These are phyloP conservation scores for Cuniculus paca DNA, from an alignment of 2,797 vertebrate genomes.

Conservation along the genomic window DNA sequence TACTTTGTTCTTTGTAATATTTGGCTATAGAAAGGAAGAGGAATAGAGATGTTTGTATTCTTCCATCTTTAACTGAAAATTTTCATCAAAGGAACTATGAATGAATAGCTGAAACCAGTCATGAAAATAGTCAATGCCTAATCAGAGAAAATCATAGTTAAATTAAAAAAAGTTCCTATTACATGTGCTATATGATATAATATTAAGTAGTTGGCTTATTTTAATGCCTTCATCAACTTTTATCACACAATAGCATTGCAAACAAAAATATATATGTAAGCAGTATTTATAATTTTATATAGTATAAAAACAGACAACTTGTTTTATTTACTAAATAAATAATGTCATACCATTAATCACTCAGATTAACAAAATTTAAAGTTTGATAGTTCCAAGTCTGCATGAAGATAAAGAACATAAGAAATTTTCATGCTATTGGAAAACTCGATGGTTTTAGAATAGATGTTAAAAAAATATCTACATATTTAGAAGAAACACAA, in stretches of 20 bases:
- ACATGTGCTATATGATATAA: not conserved
- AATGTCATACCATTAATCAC: not conserved
- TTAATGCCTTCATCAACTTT: not conserved
- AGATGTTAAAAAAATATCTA: not conserved
- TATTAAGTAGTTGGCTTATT: not conserved
- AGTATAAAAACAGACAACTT: not conserved
- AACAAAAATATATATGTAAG: not conserved
- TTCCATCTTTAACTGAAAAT: not conserved
- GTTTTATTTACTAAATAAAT: not conserved
- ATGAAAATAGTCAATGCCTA: not conserved
- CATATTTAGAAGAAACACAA: not conserved
- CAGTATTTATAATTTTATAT: not conserved
- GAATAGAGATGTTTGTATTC: not conserved
- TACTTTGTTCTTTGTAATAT: not conserved
- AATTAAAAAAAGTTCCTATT: not conserved
- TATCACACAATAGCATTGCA: not conserved
- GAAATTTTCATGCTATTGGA: not conserved
- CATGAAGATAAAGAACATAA: not conserved
- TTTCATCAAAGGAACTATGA: not conserved
- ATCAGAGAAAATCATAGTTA: not conserved
- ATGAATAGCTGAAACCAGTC: not conserved
- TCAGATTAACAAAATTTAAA: not conserved
- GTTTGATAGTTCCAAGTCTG: not conserved
- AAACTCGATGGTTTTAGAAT: not conserved
- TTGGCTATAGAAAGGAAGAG: not conserved